Conservation (phyloP, 2,113 vertebrate species). For the Parotia lawesii region DNA sequence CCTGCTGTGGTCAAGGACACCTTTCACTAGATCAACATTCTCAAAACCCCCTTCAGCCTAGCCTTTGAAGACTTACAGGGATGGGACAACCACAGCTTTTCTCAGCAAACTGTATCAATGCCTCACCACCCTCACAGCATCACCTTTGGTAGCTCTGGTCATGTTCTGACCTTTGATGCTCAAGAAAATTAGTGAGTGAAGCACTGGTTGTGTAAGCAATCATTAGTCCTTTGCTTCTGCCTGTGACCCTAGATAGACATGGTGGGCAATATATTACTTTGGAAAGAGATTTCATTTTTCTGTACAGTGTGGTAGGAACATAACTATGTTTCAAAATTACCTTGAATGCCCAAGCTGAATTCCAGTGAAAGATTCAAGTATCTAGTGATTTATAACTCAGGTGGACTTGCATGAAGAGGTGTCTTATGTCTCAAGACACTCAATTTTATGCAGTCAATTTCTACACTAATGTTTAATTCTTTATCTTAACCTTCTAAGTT, state of each 20-base stretch:
- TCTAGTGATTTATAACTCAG: neutral
- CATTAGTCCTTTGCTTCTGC: neutral
- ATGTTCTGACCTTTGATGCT: neutral
- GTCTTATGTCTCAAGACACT: neutral
- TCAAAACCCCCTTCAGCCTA: neutral
- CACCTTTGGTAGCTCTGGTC: neutral
- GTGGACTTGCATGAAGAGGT: neutral
- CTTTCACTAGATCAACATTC: neutral
- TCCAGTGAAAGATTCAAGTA: neutral
- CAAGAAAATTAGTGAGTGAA: neutral
- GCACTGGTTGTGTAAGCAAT: neutral
- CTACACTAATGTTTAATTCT: neutral
- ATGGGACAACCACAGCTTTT: neutral
- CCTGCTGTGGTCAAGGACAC: neutral
- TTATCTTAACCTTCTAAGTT: neutral
- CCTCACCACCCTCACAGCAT: neutral
- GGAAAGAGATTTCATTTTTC: neutral
- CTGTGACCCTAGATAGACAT: neutral
- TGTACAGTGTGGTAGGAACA: neutral
- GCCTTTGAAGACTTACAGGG: neutral
- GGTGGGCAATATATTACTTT: neutral
- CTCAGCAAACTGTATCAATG: neutral
- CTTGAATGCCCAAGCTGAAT: neutral
- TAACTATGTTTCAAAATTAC: neutral
- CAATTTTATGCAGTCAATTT: neutral